Percentiles rank a stretch among this genome's conserved stretches.
Evolutionary conservation across 1,140 invertebrate species (phyloP).

Genomic region (Drosophila seguyi): DNA sequence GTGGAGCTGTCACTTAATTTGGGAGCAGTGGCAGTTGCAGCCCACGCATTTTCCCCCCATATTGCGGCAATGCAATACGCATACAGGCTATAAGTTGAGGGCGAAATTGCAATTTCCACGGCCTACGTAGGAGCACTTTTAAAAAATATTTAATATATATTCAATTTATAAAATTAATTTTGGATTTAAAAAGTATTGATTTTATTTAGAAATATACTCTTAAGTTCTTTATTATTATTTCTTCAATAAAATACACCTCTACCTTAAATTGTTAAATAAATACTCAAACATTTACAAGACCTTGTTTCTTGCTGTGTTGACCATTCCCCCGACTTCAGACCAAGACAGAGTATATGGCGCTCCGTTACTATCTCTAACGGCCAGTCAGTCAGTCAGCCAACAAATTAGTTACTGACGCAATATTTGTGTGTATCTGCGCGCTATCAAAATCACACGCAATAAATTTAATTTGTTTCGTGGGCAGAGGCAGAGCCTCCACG

Average conservation of each 20-base stretch:
- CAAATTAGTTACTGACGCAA: constrained; percentile 83
- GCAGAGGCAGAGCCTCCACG: constrained; percentile 9
- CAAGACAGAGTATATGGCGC: constrained; percentile 21
- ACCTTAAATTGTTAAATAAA: not conserved
- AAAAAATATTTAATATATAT: not conserved
- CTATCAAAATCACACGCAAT: constrained; percentile 84
- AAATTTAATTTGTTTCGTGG: constrained; percentile 71
- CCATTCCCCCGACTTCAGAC: not conserved
- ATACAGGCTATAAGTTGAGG: constrained; percentile 23
- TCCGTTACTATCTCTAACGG: constrained; percentile 43
- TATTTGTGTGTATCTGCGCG: constrained; percentile 70
- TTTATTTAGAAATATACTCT: not conserved
- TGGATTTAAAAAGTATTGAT: not conserved
- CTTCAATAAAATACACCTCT: not conserved
- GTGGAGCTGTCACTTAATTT: constrained; percentile 78
- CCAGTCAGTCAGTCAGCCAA: constrained; percentile 46
- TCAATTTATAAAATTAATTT: not conserved
- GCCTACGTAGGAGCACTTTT: constrained; percentile 38
- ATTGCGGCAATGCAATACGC: constrained; percentile 16
- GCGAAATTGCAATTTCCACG: constrained; percentile 71
- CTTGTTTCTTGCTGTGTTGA: constrained; percentile 6
- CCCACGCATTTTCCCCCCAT: constrained; percentile 37
- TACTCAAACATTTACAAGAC: not conserved
- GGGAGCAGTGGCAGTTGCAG: constrained; percentile 70
- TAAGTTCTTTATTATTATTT: too few species aligned